phyloP scores from a whole-genome alignment of 2,797 vertebrate species.

The Coilia nasus region DNA sequence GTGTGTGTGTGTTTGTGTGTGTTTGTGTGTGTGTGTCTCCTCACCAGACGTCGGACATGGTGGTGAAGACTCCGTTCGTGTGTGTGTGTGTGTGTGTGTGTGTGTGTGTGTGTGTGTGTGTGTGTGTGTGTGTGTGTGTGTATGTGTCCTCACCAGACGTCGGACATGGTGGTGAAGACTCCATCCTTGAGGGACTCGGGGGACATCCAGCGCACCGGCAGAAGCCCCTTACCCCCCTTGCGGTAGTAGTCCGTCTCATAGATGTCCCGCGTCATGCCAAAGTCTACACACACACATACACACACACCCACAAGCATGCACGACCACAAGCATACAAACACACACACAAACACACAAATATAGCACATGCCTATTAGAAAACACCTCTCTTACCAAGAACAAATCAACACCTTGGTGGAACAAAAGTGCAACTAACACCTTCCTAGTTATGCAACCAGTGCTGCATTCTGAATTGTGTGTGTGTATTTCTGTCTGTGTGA shows the following conservation, averaged over 20 bases:
- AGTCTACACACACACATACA: constrained; percentile 75
- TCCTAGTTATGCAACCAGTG: too few relatives aligned
- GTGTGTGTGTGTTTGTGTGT: too few relatives aligned
- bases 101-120: not conserved
- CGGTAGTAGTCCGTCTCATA: constrained; percentile 99
- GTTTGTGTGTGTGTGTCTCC: too few relatives aligned
- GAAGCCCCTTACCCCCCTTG: constrained; percentile 95
- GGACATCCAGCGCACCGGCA: constrained; percentile 99
- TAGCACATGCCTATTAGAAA: not conserved
- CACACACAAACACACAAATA: not conserved
- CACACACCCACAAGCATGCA: not conserved
- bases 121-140: not conserved
- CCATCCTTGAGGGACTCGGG: constrained; percentile 97
- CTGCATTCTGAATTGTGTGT: too few relatives aligned
- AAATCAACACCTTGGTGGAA: too few relatives aligned
- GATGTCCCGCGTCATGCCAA: constrained; percentile 98
- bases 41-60: too few relatives aligned
- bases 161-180: constrained; percentile 97
- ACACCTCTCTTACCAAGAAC: not conserved
- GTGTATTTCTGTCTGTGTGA: too few relatives aligned
- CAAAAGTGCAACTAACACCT: too few relatives aligned
- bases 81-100: not conserved
- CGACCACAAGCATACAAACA: not conserved
- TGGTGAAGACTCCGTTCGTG: not conserved
- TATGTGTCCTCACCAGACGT: constrained; percentile 86